These are phyloP conservation scores for Picathartes gymnocephalus DNA, from an alignment of 2,113 vertebrate species.

Conservation along the genomic window DNA sequence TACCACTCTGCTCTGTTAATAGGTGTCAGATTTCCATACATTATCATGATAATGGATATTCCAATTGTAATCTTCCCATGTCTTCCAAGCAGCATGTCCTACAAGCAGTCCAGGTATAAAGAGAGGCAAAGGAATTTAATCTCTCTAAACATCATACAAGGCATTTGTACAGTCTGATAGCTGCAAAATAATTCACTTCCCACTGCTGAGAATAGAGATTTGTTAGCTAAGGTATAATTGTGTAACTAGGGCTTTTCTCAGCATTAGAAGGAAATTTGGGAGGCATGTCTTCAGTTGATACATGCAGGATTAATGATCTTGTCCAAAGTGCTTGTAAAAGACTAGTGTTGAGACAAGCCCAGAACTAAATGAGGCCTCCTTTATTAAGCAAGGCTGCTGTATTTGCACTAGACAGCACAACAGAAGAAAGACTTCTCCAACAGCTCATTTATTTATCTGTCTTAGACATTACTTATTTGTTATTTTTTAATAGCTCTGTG, in stretches of 20 bases:
- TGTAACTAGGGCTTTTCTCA: constrained; percentile 12
- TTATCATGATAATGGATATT: neutral
- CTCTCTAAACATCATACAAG: neutral
- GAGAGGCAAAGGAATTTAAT: neutral
- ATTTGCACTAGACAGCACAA: neutral
- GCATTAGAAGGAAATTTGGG: neutral
- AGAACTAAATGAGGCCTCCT: neutral
- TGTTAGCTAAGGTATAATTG: neutral
- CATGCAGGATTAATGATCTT: constrained; percentile 18
- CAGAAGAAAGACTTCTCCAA: neutral
- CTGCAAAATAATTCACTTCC: neutral
- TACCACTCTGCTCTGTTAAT: neutral
- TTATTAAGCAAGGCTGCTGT: constrained; percentile 3
- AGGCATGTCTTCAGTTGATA: neutral
- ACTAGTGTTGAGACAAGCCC: constrained; percentile 13
- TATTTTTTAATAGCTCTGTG: neutral
- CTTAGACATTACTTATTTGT: neutral
- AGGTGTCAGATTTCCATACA: neutral
- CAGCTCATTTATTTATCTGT: neutral
- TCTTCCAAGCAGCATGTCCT: neutral
- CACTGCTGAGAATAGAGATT: neutral
- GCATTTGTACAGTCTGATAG: neutral
- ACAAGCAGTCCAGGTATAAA: neutral
- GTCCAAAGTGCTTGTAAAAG: constrained; percentile 7
- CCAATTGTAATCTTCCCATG: neutral